Evolutionary conservation across 2,888 invertebrate genomes (phyloP), one percentile per base, ranked within the genome.

Genomic region (Oxytorus armatus): DNA sequence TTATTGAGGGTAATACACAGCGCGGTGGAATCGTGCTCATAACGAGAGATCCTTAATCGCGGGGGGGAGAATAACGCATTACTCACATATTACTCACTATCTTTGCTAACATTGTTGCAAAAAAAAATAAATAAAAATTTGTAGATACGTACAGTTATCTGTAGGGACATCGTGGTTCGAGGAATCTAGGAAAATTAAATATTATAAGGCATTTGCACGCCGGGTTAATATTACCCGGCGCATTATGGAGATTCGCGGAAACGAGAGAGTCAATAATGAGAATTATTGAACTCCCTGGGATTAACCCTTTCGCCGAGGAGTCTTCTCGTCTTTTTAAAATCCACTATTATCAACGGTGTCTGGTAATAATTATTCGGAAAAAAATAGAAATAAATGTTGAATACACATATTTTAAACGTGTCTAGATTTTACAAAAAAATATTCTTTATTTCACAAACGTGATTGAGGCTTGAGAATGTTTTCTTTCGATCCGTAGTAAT

Each of bases 1-100:
- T n/a, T 36, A 63, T 63, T 55, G 44, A 55, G 11, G 14, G 57
- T 36, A 51, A 72, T n/a, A 23, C 29, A 55, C 18, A 57, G 65
- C 55, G 65, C 16, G 53, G 10, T n/a, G 42, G 16, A 16, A 39
- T 16, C 47, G 55, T 10, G 33, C 66, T 44, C 8, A 29, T 63
- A 77, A 63, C 63, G 47, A 55, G 61, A 76, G 49, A 21, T n/a
- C n/a, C n/a, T n/a, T n/a, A n/a, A n/a, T n/a, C n/a, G n/a, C n/a
- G n/a, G n/a, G n/a, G n/a, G n/a, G n/a, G n/a, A n/a, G 49, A 63
- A 25, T 25, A 10, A 14, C 21, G 49, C 4, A 5, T 16, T 16
- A 21, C 18, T 18, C 21, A 21, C 49, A 21, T 11, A n/a, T n/a
- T n/a, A n/a, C n/a, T 39, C 25, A 23, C 29, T 42, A 33, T 36